Base-by-base conservation (phyloP, 2,888 invertebrate species). In the Andrena haemorrhoa region DNA sequence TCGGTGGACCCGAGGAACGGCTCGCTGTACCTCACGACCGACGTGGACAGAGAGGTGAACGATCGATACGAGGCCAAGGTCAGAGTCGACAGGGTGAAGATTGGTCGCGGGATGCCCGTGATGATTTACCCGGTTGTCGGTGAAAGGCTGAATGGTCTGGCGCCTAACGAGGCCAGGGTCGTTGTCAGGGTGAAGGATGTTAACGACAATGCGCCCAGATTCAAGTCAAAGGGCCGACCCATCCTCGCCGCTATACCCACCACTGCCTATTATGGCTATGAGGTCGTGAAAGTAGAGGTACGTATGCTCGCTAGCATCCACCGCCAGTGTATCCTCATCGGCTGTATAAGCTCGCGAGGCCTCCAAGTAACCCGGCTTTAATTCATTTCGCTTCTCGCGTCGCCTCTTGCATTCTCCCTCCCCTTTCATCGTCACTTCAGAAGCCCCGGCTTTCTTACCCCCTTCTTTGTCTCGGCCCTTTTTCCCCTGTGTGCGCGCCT, bases 241-340 rank as follows among this genome's bases (percentile, higher is more conserved):
- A 95, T 98, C 85, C 96, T 98, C 0, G 97, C 98, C 0, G 98
- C 98, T 0, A 96, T 98, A 82, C 97, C 98, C 0, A 96, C 97
- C 0, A 96, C 96, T 35, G 97, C 97, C 7, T 96, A 96, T 79
- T 98, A 97, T 92, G 98, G 98, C 0, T 97, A 97, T 92, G 97
- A 97, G 92, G 96, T 98, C 72, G 95, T 97, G 64, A 96, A 96
- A 90, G 95, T 98, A 23, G 95, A 96, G 94, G 97, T 97, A 93
- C 90, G 91, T 87, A 41, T 47, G 65, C 64, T 69, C 29, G 33
- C 20, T 35, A 65, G 47, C 29, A 23, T 23, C 16, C 31, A 23
- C 8, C 31, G 33, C 4, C 4, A 1, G 8, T 33, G n/a, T 41
- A 41, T 41, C 41, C 31, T 49, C 23, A 47, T 23, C 7, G 10